Percentiles rank a stretch among this genome's conserved stretches.
These are phyloP conservation scores for Eretmochelys imbricata DNA, from an alignment of 2,113 vertebrate species.

Conservation along the genomic window DNA sequence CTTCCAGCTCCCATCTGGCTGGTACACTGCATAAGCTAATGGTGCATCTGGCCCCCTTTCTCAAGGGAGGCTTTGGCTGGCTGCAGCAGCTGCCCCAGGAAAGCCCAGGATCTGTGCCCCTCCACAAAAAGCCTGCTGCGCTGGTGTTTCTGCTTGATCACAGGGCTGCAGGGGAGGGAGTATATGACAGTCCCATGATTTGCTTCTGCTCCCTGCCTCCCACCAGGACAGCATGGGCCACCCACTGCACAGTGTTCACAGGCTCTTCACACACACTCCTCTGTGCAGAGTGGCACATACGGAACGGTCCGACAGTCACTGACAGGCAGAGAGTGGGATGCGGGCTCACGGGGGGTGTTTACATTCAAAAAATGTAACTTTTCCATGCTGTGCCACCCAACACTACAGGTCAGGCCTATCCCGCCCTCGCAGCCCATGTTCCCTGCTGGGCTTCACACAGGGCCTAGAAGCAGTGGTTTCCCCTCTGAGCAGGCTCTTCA, in stretches of 20 bases:
- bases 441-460: neutral
- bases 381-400: neutral
- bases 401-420: no score
- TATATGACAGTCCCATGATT: no score
- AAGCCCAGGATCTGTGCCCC: neutral
- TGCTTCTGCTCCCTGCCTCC: no score
- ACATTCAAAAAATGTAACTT: neutral
- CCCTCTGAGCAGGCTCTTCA: neutral
- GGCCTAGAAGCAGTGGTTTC: neutral
- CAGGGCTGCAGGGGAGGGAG: no score
- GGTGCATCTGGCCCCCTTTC: neutral
- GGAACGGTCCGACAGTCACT: neutral
- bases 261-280: neutral
- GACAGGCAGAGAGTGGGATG: neutral
- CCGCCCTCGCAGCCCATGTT: neutral
- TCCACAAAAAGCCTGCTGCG: neutral
- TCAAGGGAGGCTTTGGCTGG: neutral
- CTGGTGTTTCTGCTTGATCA: neutral
- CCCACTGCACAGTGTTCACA: neutral
- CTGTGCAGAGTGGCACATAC: no score
- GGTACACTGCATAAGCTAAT: no score
- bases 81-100: neutral
- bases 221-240: no score
- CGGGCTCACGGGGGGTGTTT: no score
- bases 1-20: no score